Conservation (phyloP, 2,113 vertebrate genomes). For the Anguilla rostrata region DNA sequence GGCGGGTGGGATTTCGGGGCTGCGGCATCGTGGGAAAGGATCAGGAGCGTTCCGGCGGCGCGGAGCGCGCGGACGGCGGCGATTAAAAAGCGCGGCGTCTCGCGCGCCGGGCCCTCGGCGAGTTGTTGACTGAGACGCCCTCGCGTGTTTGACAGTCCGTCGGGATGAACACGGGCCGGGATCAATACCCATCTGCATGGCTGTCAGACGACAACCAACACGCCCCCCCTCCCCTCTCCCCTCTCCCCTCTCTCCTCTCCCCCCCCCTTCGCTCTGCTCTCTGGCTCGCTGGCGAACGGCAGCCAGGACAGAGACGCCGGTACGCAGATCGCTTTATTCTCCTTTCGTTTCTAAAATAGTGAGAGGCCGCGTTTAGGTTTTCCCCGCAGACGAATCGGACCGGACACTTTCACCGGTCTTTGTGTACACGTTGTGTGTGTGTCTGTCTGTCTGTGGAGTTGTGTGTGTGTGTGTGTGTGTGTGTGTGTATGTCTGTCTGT, state of each 20-base stretch:
- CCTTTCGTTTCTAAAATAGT: not conserved
- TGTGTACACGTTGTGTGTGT: not conserved
- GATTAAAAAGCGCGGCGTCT: constrained; percentile 1
- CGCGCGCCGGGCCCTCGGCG: not conserved
- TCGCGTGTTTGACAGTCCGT: constrained; percentile 37
- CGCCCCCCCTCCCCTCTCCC: not conserved
- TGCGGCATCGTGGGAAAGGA: not conserved
- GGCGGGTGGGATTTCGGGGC: not conserved
- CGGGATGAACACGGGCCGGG: constrained; percentile 22
- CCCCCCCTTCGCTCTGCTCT: not conserved
- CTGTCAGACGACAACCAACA: constrained; percentile 27
- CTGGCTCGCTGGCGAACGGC: not conserved
- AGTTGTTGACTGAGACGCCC: constrained; percentile 35
- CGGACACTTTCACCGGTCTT: not conserved
- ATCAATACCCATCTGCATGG: constrained; percentile 38
- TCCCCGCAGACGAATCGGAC: too few species aligned
- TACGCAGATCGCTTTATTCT: not conserved
- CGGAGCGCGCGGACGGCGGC: not conserved
- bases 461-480: not conserved
- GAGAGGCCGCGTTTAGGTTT: not conserved
- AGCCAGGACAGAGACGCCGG: not conserved
- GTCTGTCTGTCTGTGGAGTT: not conserved
- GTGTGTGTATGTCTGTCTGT: not conserved
- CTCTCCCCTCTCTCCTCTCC: not conserved
- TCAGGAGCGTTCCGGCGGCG: not conserved